Percentiles rank a stretch among this genome's conserved stretches.
phyloP scores from a whole-genome alignment of 2,797 vertebrate species.

The Pelodytes ibericus region DNA sequence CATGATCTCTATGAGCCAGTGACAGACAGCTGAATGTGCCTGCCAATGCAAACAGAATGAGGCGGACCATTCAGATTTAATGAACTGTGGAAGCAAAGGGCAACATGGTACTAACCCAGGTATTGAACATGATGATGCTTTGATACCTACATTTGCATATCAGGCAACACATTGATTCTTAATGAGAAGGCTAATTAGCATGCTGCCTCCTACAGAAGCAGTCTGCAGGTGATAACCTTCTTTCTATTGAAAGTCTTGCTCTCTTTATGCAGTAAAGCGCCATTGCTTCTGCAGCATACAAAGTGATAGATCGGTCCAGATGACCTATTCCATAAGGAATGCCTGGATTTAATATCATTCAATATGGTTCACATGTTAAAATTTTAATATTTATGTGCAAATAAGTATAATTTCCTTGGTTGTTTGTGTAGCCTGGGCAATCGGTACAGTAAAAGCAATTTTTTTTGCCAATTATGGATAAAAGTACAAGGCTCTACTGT shows the following conservation, averaged over 20 bases:
- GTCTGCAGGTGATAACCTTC: conserved; percentile 34
- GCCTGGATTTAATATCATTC: not conserved
- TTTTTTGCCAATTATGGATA: not conserved
- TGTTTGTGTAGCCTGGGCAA: not conserved
- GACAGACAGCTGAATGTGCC: conserved; percentile 35
- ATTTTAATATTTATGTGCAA: not conserved
- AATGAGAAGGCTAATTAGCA: conserved; percentile 49
- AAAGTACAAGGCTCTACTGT: not conserved
- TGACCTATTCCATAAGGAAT: not conserved
- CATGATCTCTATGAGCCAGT: conserved; percentile 33
- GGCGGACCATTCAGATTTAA: conserved; percentile 27
- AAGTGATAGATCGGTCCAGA: no score
- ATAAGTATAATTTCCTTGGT: conserved; percentile 61
- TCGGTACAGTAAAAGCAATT: no score
- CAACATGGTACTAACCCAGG: conserved; percentile 32
- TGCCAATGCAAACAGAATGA: conserved; percentile 15
- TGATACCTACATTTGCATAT: conserved; percentile 39
- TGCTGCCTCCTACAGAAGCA: conserved; percentile 18
- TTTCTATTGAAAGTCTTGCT: conserved; percentile 25
- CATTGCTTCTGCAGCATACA: conserved; percentile 20
- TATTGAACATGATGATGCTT: conserved; percentile 2
- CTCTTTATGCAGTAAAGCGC: conserved; percentile 7
- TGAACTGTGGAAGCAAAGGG: conserved; percentile 20
- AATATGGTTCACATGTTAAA: not conserved
- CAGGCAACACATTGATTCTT: conserved; percentile 35